Evolutionary conservation across 2,888 invertebrate species (phyloP).

Genomic region (Hypena proboscidalis): DNA sequence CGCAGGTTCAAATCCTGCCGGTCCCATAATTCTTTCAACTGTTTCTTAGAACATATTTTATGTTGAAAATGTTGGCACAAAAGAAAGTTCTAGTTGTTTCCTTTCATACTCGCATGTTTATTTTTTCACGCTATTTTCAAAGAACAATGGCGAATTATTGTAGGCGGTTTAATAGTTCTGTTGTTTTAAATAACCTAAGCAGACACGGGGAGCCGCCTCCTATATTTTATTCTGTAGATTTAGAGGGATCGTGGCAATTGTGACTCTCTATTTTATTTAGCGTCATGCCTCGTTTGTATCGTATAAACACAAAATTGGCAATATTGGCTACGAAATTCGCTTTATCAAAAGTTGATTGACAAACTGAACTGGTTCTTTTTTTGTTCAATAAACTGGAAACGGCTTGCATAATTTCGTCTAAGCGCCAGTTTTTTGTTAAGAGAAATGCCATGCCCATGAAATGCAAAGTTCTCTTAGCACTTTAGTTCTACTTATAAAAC

Average conservation of each 20-base stretch:
- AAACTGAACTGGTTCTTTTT: too few species aligned
- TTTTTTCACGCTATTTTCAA: slow-evolving; percentile 12
- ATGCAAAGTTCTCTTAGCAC: too few species aligned
- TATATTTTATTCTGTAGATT: slow-evolving; percentile 30
- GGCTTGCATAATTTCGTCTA: too few species aligned
- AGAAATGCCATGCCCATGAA: too few species aligned
- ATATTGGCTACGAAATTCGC: too few species aligned
- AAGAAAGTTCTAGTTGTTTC: slow-evolving; percentile 7
- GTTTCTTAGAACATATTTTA: neutral
- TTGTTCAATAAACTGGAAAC: neutral
- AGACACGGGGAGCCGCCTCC: slow-evolving; percentile 21
- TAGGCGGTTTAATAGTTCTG: slow-evolving; percentile 32
- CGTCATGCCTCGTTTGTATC: slow-evolving; percentile 16
- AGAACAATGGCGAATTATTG: slow-evolving; percentile 30
- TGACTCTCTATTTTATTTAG: slow-evolving; percentile 25
- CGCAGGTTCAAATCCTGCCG: too few species aligned
- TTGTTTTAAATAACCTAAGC: slow-evolving; percentile 27
- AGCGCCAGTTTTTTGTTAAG: too few species aligned
- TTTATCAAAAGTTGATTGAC: too few species aligned
- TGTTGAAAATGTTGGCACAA: neutral
- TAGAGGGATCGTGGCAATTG: slow-evolving; percentile 14
- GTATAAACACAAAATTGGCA: slow-evolving; percentile 5
- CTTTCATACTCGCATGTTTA: slow-evolving; percentile 4
- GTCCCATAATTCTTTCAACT: too few species aligned
- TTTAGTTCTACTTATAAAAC: too few species aligned